Percentiles rank a stretch among this genome's conserved stretches.
These are phyloP conservation scores for Drosophila auraria DNA, from an alignment of 1,140 invertebrate genomes.

Conservation along the genomic window DNA sequence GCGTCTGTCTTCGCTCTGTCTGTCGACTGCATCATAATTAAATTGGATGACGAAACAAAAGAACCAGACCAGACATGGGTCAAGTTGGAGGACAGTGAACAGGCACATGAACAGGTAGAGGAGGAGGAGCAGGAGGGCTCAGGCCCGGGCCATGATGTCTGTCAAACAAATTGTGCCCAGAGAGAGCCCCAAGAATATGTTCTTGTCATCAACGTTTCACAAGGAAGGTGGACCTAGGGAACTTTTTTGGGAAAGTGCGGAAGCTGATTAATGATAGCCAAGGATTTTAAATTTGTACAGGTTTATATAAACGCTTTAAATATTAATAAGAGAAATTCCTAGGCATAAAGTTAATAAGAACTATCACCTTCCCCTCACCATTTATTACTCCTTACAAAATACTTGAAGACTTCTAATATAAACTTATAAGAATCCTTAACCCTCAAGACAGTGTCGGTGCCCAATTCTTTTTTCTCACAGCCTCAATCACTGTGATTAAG, in stretches of 20 bases:
- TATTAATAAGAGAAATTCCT: background rate
- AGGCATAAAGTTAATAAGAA: too few relatives aligned
- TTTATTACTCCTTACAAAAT: too few relatives aligned
- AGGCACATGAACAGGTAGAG: conserved; percentile 13
- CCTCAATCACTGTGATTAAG: conserved; percentile 53
- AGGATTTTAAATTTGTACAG: background rate
- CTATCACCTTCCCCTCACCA: too few relatives aligned
- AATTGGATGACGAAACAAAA: conserved; percentile 70
- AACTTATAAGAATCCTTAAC: conserved; percentile 10
- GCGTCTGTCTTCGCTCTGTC: conserved; percentile 42
- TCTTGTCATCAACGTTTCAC: conserved; percentile 10
- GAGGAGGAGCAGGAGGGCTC: background rate
- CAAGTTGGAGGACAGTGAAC: conserved; percentile 69
- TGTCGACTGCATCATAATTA: conserved; percentile 69
- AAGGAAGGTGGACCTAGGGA: too few relatives aligned
- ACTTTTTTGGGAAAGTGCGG: conserved; percentile 9
- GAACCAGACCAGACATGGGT: conserved; percentile 62
- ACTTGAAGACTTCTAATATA: too few relatives aligned
- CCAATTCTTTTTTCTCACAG: conserved; percentile 19
- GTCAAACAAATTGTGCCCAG: conserved; percentile 19
- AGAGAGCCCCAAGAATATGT: conserved; percentile 3
- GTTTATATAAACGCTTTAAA: too few relatives aligned
- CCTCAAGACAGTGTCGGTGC: background rate
- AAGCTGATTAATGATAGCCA: conserved; percentile 1
- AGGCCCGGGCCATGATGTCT: conserved; percentile 30